Evolutionary conservation across 2,888 invertebrate genomes (phyloP).

Genomic region (Eristalinus sepulchralis): DNA sequence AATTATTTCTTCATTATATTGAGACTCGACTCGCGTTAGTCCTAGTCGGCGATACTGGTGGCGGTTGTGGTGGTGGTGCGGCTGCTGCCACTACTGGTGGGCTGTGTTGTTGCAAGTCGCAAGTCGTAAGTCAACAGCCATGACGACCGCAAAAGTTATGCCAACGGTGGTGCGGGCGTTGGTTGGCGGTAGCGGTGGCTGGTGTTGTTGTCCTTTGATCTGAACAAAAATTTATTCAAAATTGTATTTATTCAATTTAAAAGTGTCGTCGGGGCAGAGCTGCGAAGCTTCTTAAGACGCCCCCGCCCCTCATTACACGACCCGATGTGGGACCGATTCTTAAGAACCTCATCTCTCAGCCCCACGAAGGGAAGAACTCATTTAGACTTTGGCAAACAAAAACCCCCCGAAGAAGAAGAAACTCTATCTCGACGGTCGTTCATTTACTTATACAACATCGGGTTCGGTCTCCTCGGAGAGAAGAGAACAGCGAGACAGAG

Average conservation of each 20-base stretch:
- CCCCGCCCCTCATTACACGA: conserved; percentile 8
- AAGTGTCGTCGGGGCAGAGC: conserved; percentile 70
- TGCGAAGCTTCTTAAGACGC: conserved; percentile 64
- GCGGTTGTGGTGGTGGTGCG: background rate
- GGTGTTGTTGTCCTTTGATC: conserved; percentile 64
- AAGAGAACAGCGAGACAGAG: background rate
- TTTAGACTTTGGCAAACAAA: conserved; percentile 75
- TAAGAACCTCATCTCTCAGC: background rate
- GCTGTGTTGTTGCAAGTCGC: background rate
- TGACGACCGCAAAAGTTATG: conserved; percentile 61
- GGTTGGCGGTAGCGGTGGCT: background rate
- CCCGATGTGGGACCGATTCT: background rate
- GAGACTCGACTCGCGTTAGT: conserved; percentile 16
- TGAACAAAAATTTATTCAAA: conserved; percentile 68
- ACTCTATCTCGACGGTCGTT: conserved; percentile 60
- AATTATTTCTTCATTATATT: conserved; percentile 71
- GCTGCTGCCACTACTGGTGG: background rate
- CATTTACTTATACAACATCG: conserved; percentile 57
- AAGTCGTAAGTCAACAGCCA: conserved; percentile 59
- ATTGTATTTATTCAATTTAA: conserved; percentile 73
- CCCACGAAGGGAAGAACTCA: conserved; percentile 71
- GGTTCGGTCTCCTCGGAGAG: conserved; percentile 27
- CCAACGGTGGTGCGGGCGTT: background rate
- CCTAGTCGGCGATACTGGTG: background rate
- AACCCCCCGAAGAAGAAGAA: conserved; percentile 45